phyloP scores from a whole-genome alignment of 2,888 invertebrate genomes.

The Microctonus aethiopoides region DNA sequence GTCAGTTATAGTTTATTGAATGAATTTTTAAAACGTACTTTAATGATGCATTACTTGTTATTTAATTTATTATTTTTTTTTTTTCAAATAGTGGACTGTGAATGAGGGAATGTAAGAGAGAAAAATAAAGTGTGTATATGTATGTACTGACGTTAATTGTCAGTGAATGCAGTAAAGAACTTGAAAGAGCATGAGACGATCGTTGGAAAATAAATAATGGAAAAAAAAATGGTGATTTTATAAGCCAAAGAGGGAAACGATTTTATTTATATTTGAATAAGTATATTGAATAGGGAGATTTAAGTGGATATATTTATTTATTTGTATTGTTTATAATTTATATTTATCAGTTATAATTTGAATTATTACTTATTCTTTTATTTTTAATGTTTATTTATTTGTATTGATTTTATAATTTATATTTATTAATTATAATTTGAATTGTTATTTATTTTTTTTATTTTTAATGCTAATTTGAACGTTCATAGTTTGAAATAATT shows the following conservation, averaged over 20 bases:
- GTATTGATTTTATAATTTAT: not conserved
- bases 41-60: not conserved
- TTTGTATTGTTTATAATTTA: not conserved
- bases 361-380: too few relatives aligned
- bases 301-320: not conserved
- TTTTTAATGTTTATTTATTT: not conserved
- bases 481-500: too few relatives aligned
- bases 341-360: not conserved
- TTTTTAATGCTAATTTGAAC: too few relatives aligned
- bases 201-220: not conserved
- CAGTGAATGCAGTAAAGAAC: not conserved
- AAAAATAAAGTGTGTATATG: too few relatives aligned
- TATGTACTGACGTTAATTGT: constrained; percentile 13
- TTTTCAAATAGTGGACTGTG: not conserved
- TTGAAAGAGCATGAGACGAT: constrained; percentile 12
- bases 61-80: not conserved
- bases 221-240: not conserved
- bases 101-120: not conserved
- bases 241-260: not conserved
- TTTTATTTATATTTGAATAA: not conserved
- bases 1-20: not conserved
- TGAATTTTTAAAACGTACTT: not conserved
- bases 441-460: too few relatives aligned
- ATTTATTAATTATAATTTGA: not conserved
- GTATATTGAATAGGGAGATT: not conserved